Conservation (phyloP, 2,888 invertebrate species). For the Dryococelus australis region DNA sequence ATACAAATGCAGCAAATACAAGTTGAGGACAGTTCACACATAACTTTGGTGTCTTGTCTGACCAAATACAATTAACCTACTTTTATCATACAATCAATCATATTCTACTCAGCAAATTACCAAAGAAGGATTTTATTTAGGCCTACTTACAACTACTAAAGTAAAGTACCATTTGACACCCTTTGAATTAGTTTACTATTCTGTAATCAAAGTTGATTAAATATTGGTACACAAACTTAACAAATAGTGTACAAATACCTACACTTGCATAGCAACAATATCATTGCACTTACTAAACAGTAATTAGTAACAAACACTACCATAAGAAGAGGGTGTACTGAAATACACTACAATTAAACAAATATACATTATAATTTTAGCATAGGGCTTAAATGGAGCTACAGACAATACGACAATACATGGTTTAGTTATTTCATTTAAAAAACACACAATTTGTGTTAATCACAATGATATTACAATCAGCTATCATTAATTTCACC, state of each 20-base stretch:
- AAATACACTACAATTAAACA: too few species aligned
- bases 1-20: not conserved
- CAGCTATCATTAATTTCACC: too few species aligned
- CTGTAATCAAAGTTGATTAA: too few species aligned
- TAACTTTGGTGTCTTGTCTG: not conserved
- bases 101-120: not conserved
- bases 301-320: too few species aligned
- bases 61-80: not conserved
- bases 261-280: not conserved
- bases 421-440: too few species aligned
- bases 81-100: not conserved
- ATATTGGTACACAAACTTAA: not conserved
- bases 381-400: too few species aligned
- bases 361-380: too few species aligned
- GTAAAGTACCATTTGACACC: not conserved
- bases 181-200: not conserved
- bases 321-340: too few species aligned
- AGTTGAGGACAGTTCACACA: not conserved
- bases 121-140: not conserved
- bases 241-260: not conserved
- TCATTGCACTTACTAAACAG: too few species aligned
- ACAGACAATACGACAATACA: too few species aligned
- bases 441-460: too few species aligned
- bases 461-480: too few species aligned
- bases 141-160: not conserved